Evolutionary conservation across 2,797 vertebrate species (phyloP), one percentile per base, ranked within the genome.

Genomic region (Pachyuromys duprasi): DNA sequence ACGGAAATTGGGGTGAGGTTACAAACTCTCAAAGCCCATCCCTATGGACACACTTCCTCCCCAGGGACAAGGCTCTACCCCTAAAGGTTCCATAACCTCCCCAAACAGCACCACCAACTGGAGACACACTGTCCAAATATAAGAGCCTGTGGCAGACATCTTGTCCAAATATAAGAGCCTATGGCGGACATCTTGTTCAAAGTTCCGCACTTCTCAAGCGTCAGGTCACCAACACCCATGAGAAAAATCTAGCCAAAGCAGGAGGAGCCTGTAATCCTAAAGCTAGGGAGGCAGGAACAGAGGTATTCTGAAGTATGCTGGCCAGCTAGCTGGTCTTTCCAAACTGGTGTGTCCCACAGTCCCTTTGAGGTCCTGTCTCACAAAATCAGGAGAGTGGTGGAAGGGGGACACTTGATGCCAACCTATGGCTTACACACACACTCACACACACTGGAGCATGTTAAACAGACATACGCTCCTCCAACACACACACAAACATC

Each of bases 81-180:
- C 62, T 65, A 45, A 33, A 33, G 39, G 60, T 11, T 8, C 9
- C 42, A 84, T 33, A 24, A 11, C 11, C 9, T 49, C 45, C 63
- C 42, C 20, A 33, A 67, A n/a, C 11, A 33, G 18, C 5, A 2
- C 9, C 5, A 4, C 3, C 6, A 15, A 1, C 18, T 33, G 18
- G 42, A 33, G 3, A 24, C 62, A 9, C n/a, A 67, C 18, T 49
- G 26, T 8, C 33, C 14, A 4, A 17, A 17, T 57, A 57, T 57
- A 57, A 15, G 55, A 57, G 15, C 55, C 55, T 53, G 2, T 17
- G 33, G 45, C 15, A 20, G 42, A 70, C 33, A 86, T 36, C 33
- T 86, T 4, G 24, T 28, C 36, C 33, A 53, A n/a, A n/a, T 57
- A 57, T 57, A 57, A 15, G 55, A 57, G 15, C 55, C 55, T 53